These are phyloP conservation scores for Puffinus mauretanicus DNA, from an alignment of 2,113 vertebrate genomes.

Conservation along the genomic window DNA sequence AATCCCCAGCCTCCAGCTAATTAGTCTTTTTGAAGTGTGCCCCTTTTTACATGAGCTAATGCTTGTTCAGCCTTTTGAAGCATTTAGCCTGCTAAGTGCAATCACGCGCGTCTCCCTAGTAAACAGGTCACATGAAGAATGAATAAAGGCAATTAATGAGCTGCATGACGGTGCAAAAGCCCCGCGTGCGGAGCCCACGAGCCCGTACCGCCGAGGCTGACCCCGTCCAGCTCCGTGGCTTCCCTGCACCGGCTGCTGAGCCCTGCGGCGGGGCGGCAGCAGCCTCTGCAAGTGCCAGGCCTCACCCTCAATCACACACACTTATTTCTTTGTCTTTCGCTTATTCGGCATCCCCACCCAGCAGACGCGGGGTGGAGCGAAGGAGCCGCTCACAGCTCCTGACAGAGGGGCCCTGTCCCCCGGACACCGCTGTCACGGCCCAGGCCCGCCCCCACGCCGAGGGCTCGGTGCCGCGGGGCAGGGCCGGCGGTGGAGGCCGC, in stretches of 20 bases:
- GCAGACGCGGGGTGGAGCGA: fast-evolving
- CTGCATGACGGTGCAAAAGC: fast-evolving
- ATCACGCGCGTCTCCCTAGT: fast-evolving
- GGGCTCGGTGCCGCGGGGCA: fast-evolving
- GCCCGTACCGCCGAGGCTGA: fast-evolving
- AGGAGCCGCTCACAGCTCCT: no score
- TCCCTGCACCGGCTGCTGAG: fast-evolving
- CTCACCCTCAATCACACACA: fast-evolving
- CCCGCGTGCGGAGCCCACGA: fast-evolving
- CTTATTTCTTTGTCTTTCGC: no score
- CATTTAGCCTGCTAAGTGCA: not conserved
- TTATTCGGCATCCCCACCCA: fast-evolving
- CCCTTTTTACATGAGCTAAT: not conserved
- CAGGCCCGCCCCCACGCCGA: no score
- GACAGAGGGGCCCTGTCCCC: no score
- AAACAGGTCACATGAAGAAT: not conserved
- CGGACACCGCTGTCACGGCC: not conserved
- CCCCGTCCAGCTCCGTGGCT: not conserved
- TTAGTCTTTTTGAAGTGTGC: not conserved
- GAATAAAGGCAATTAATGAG: not conserved
- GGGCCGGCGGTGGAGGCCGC: not conserved
- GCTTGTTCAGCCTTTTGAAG: not conserved
- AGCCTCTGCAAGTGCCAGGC: not conserved
- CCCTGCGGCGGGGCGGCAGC: fast-evolving
- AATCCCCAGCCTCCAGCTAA: not conserved